phyloP scores from a whole-genome alignment of 2,113 vertebrate genomes.

The Phalacrocorax pelagicus region DNA sequence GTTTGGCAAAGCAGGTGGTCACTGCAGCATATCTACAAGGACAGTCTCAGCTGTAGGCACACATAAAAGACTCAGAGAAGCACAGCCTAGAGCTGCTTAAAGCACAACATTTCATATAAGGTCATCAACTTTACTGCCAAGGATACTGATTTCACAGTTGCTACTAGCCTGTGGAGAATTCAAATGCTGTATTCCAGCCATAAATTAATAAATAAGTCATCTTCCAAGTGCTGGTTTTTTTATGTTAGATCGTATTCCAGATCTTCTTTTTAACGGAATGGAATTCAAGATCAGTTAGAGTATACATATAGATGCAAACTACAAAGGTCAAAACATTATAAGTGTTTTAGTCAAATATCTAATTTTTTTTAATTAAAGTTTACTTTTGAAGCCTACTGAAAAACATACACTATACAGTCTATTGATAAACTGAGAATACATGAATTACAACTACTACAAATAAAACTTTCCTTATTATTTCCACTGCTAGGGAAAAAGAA shows the following conservation, averaged over 20 bases:
- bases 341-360: background rate
- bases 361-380: background rate
- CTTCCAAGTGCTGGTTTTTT: background rate
- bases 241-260: background rate
- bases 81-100: background rate
- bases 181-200: background rate
- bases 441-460: background rate
- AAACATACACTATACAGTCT: background rate
- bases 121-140: background rate
- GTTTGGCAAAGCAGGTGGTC: background rate
- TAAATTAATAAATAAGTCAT: background rate
- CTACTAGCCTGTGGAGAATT: background rate
- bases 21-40: background rate
- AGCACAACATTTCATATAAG: background rate
- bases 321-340: background rate
- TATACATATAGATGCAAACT: background rate
- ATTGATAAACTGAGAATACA: background rate
- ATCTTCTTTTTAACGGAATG: background rate
- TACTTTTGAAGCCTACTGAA: background rate
- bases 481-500: background rate
- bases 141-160: background rate
- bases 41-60: background rate
- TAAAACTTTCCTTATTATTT: background rate
- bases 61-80: background rate
- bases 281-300: background rate